Evolutionary conservation across 2,113 vertebrate species (phyloP), one percentile per base, ranked within the genome.

Genomic region (Chroicocephalus ridibundus): DNA sequence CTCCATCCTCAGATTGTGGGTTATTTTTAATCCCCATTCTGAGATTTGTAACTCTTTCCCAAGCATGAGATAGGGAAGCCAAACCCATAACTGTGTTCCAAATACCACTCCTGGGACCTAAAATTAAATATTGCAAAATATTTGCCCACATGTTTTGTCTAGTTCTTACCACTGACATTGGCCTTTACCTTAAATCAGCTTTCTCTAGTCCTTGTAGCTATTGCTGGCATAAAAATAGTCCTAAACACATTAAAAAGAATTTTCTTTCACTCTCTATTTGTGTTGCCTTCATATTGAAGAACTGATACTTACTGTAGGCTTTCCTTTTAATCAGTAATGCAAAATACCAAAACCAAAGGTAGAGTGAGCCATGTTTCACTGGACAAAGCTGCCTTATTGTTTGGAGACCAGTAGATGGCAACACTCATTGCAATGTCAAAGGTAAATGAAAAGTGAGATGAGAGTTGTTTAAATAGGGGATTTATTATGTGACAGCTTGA

Each of bases 391-490:
- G 95, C 75, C 52, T 79, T 96, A 86, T 82, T 93, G 18, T 74
- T 91, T 57, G 20, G 80, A 82, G 81, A 86, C 97, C 97, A 97
- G 97, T 76, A 98, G 97, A 88, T 95, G 97, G 97, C 97, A 97
- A 96, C 84, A 88, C 26, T 68, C 79, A 70, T 93, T 92, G 92
- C 74, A 47, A 38, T 68, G 88, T 52, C 87, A 82, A 76, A 93
- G 65, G 70, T 68, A 94, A 76, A 40, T 24, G 52, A 82, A 57
- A 77, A 79, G 58, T 12, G 61, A 40, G 66, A 70, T 12, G 65
- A 40, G 66, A 70, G 6, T 32, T 57, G 60, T 60, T 89, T 69
- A 51, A 65, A 61, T 75, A 17, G 44, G n/a, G 25, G 16, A 22
- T 87, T 69, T 82, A n/a, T 64, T 57, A 46, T 13, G 15, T 29